Evolutionary conservation across 2,797 vertebrate genomes (phyloP).

Genomic region (Amblyraja radiata): DNA sequence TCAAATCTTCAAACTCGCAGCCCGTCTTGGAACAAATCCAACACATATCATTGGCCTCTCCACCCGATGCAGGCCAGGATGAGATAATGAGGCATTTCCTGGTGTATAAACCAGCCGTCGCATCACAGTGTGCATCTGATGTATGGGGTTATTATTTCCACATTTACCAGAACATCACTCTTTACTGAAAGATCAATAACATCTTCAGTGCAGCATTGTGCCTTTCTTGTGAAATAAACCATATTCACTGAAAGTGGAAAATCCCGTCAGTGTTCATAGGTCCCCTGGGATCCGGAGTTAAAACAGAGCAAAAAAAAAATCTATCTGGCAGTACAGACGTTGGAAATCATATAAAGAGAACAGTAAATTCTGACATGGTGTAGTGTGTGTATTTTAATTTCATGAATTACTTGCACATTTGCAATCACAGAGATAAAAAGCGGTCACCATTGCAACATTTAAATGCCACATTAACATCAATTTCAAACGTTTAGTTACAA

Average conservation of each 20-base stretch:
- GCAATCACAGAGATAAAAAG: not conserved
- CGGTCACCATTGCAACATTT: not conserved
- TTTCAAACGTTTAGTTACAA: not conserved
- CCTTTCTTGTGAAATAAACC: slow-evolving; percentile 21
- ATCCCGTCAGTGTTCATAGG: not conserved
- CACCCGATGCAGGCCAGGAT: not conserved
- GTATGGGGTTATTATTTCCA: slow-evolving; percentile 30
- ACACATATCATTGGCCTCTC: not conserved
- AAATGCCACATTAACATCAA: not conserved
- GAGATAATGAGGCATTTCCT: not conserved
- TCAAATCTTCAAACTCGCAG: not conserved
- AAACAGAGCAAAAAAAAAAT: not conserved
- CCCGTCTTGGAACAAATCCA: not conserved
- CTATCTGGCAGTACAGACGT: not conserved
- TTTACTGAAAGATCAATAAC: slow-evolving; percentile 34
- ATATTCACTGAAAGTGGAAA: slow-evolving; percentile 25
- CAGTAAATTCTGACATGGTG: not conserved
- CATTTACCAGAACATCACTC: slow-evolving; percentile 33
- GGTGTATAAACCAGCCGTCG: not conserved
- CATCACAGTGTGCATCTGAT: not conserved
- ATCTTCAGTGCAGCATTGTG: not conserved
- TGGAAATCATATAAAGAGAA: slow-evolving; percentile 30
- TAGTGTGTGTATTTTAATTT: not conserved
- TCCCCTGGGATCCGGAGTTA: not conserved
- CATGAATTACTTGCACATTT: not conserved